phyloP scores from a whole-genome alignment of 2,888 invertebrate genomes.

The Maniola hyperantus region DNA sequence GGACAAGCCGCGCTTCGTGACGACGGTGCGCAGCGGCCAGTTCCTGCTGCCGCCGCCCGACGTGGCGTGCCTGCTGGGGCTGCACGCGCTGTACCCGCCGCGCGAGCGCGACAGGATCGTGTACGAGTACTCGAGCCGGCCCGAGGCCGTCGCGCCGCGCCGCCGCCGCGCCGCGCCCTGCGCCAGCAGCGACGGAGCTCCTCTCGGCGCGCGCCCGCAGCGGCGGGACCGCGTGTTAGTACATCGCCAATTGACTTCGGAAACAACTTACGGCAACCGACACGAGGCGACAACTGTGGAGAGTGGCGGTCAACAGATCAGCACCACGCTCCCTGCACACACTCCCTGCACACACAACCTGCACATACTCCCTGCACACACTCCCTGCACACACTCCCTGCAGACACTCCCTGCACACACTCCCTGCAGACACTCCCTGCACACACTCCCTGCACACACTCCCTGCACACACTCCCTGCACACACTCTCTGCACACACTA shows the following conservation, averaged over 20 bases:
- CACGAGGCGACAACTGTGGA: too few relatives aligned
- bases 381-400: too few relatives aligned
- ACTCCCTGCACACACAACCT: too few relatives aligned
- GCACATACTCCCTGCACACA: too few relatives aligned
- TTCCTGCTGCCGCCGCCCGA: slow-evolving; percentile 91
- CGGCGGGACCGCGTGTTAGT: slow-evolving; percentile 43
- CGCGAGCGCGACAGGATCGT: slow-evolving; percentile 67
- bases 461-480: too few relatives aligned
- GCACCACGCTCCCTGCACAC: too few relatives aligned
- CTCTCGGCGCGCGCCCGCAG: slow-evolving; percentile 16
- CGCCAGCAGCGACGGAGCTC: not conserved
- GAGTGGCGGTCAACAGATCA: too few relatives aligned
- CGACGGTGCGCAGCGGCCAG: slow-evolving; percentile 90
- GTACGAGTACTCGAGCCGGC: slow-evolving; percentile 86
- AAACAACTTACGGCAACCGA: not conserved
- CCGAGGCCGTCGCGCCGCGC: slow-evolving; percentile 85
- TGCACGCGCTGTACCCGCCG: slow-evolving; percentile 69
- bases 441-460: too few relatives aligned
- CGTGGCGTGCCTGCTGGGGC: slow-evolving; percentile 84
- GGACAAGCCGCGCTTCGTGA: slow-evolving; percentile 86
- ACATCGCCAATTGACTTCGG: not conserved
- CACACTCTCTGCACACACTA: too few relatives aligned
- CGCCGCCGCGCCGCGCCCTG: slow-evolving; percentile 60
- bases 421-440: too few relatives aligned
- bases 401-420: too few relatives aligned